Evolutionary conservation across 2,888 invertebrate species (phyloP).

Genomic region (Leucophora obtusa): DNA sequence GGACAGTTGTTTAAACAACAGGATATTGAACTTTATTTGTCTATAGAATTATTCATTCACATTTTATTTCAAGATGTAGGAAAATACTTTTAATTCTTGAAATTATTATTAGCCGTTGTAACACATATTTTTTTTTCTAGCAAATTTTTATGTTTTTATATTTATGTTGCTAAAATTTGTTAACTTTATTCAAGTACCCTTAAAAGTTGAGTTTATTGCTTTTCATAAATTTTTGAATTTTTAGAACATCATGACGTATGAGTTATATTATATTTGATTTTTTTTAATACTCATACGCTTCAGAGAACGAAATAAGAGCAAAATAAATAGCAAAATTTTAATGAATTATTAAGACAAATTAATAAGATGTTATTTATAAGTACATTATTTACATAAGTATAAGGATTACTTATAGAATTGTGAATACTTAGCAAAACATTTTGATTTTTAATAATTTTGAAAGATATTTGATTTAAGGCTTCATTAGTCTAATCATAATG

Average conservation of each 20-base stretch:
- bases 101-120: too few relatives aligned
- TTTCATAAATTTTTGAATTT: background rate
- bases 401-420: too few relatives aligned
- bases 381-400: too few relatives aligned
- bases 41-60: constrained; percentile 22
- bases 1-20: constrained; percentile 61
- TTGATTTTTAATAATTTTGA: too few relatives aligned
- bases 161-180: background rate
- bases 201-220: background rate
- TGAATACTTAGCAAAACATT: too few relatives aligned
- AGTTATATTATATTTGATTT: background rate
- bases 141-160: background rate
- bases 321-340: background rate
- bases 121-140: background rate
- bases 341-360: background rate
- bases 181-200: background rate
- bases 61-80: constrained; percentile 17
- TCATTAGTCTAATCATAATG: too few relatives aligned
- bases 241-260: background rate
- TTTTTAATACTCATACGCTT: background rate
- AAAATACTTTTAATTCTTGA: constrained; percentile 24
- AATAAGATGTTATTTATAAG: background rate
- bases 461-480: too few relatives aligned
- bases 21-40: constrained; percentile 64
- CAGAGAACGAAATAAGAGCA: background rate